Percentiles rank a stretch among this genome's conserved stretches.
These are phyloP conservation scores for Trachelus tabidus DNA, from an alignment of 2,888 invertebrate genomes.

Conservation along the genomic window DNA sequence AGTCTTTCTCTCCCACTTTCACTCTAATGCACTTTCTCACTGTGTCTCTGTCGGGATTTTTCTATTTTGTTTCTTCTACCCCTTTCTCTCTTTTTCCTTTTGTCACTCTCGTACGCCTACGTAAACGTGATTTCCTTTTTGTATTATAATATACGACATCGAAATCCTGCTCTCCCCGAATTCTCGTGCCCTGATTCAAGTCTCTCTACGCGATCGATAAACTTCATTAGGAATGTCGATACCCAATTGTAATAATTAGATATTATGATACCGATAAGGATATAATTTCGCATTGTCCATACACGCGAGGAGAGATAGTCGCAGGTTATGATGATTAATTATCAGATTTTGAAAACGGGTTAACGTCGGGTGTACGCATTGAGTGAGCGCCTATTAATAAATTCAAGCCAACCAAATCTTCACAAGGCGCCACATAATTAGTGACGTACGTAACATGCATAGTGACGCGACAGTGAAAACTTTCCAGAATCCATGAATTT, in stretches of 20 bases:
- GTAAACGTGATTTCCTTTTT: background rate
- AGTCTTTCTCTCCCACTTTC: background rate
- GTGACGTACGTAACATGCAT: background rate
- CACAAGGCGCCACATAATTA: background rate
- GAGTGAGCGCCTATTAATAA: background rate
- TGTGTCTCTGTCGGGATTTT: constrained; percentile 22
- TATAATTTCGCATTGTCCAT: background rate
- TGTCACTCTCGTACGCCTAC: background rate
- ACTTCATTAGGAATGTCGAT: background rate
- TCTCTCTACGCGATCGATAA: background rate
- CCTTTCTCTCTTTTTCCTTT: background rate
- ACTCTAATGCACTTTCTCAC: constrained; percentile 11
- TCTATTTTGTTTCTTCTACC: constrained; percentile 3
- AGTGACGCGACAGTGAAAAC: background rate
- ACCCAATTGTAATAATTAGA: background rate
- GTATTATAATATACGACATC: background rate
- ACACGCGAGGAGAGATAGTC: background rate
- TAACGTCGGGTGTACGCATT: background rate
- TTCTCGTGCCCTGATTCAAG: background rate
- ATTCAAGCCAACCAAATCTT: background rate
- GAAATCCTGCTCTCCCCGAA: background rate
- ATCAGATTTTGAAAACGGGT: background rate
- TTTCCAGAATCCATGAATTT: background rate
- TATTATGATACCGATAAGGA: background rate
- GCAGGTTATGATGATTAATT: background rate